Base-by-base conservation (phyloP, 2,888 invertebrate species). In the Arctia plantaginis region DNA sequence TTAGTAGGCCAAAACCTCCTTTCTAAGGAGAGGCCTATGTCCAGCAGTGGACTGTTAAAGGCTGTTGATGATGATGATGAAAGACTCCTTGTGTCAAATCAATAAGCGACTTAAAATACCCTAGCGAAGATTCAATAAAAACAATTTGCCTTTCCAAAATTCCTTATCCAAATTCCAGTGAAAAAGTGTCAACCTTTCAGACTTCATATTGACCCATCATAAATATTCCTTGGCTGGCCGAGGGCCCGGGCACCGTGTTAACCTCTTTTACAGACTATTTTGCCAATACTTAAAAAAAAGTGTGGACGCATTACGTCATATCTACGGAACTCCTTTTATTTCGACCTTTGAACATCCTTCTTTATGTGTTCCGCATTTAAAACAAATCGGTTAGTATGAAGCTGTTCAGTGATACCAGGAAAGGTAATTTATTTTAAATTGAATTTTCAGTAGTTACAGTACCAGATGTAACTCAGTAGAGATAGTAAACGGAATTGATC, bases 231-330 rank as follows among this genome's bases (percentile, higher is more conserved):
- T 79, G 79, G 82, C 74, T 81, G 72, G 77, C 81, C 76, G 76
- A 72, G 62, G 73, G 72, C 70, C 80, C 72, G 71, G 81, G 81
- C 81, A 82, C 85, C 84, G 83, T 79, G 85, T 85, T 86, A 79
- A 75, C 77, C 81, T 78, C 81, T 81, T 85, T 86, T 84, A 82
- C 80, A 86, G 89, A 87, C 89, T 89, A 90, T 89, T 89, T 88
- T 85, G 85, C 85, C 90, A 90, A 87, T 85, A 88, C 88, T 87
- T 84, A 86, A 82, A 71, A 71, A 83, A 81, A 75, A 77, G 41
- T 77, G 81, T 77, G 76, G 81, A 82, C 82, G 82, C 81, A 73
- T 80, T 75, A 80, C 74, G 66, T 74, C 77, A 71, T 73, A 76
- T 85, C 82, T 70, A 75, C 72, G 30, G 41, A 73, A 51, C 73